phyloP scores from a whole-genome alignment of 2,888 invertebrate genomes.

The Acrobasis suavella region DNA sequence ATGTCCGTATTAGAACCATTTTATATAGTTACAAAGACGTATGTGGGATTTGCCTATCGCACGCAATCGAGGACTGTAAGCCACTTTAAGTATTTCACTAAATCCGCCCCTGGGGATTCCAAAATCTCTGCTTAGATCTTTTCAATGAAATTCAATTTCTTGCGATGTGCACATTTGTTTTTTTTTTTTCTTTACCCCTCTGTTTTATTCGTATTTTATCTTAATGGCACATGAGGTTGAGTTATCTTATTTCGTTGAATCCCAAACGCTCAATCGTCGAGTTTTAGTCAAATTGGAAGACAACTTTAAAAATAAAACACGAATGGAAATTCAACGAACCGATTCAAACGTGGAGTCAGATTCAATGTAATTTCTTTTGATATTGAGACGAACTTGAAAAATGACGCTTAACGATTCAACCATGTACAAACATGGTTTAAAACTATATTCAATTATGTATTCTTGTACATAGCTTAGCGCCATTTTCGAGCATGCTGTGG shows the following conservation, averaged over 20 bases:
- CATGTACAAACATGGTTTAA: too few species aligned
- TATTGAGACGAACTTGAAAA: too few species aligned
- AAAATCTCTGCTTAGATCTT: slow-evolving; percentile 66
- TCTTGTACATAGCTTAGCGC: too few species aligned
- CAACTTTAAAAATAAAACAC: neutral
- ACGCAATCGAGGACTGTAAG: slow-evolving; percentile 68
- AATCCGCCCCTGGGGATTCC: slow-evolving; percentile 59
- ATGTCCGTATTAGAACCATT: slow-evolving; percentile 49
- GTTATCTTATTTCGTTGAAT: slow-evolving; percentile 19
- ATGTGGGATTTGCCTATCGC: slow-evolving; percentile 66
- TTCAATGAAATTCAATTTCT: slow-evolving; percentile 74
- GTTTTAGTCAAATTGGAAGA: neutral
- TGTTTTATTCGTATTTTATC: slow-evolving; percentile 38
- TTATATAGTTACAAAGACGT: slow-evolving; percentile 55
- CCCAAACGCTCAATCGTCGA: slow-evolving; percentile 16
- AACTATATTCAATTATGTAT: too few species aligned
- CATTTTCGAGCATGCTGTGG: too few species aligned
- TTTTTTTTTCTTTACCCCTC: slow-evolving; percentile 41
- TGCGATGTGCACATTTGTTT: slow-evolving; percentile 57
- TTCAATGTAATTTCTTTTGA: too few species aligned
- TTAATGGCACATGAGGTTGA: slow-evolving; percentile 24
- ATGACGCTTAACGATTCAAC: too few species aligned
- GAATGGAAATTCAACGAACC: neutral
- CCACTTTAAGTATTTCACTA: slow-evolving; percentile 67
- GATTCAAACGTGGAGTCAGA: too few species aligned